These are phyloP conservation scores for Anser cygnoides DNA, from an alignment of 2,113 vertebrate species.

Conservation along the genomic window DNA sequence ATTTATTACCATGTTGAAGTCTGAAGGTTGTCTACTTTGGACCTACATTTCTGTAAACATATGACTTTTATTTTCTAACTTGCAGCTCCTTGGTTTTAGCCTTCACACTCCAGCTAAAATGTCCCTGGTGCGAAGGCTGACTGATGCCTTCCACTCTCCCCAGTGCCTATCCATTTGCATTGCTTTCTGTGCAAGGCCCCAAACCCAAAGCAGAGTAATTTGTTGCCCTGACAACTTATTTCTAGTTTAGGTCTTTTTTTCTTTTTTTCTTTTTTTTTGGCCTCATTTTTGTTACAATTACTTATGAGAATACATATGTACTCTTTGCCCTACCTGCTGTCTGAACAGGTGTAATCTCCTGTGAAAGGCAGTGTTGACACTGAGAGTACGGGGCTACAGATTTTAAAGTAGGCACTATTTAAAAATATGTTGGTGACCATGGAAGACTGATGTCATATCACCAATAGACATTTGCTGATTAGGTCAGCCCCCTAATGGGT, in stretches of 20 bases:
- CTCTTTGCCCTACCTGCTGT: not conserved
- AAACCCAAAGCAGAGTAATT: not conserved
- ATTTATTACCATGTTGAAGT: not conserved
- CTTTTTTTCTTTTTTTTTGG: not conserved
- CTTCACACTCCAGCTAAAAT: not conserved
- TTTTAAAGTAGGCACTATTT: not conserved
- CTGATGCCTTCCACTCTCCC: not conserved
- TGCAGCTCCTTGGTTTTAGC: not conserved
- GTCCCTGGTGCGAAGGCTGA: not conserved
- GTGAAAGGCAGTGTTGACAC: not conserved
- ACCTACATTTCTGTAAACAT: not conserved
- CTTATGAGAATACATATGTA: not conserved
- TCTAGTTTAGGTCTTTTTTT: not conserved
- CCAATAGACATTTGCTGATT: not conserved
- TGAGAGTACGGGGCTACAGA: not conserved
- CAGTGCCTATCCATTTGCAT: not conserved
- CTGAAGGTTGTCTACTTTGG: not conserved
- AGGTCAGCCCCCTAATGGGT: not conserved
- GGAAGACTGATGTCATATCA: not conserved
- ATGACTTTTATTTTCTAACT: not conserved
- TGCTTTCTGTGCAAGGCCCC: not conserved
- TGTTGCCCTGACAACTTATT: conserved; percentile 28
- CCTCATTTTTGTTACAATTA: not conserved
- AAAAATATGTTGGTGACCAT: not conserved
- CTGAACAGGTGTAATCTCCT: not conserved